Percentiles rank a stretch among this genome's conserved stretches.
Evolutionary conservation across 2,797 vertebrate species (phyloP).

Genomic region (Poeciliopsis turneri): DNA sequence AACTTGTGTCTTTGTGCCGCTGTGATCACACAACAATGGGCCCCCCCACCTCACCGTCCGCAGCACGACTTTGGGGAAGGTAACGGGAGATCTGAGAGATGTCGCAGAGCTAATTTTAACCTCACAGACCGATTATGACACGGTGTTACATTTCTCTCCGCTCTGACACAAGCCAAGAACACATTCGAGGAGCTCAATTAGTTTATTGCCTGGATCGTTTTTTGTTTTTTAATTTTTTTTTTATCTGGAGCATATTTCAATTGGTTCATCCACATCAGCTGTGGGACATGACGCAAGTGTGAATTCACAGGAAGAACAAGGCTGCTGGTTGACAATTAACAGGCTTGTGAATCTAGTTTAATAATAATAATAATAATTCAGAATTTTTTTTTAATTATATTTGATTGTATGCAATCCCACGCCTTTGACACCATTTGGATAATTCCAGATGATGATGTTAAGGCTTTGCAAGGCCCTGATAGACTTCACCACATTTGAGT

Average conservation of each 20-base stretch:
- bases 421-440: neutral
- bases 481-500: neutral
- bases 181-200: constrained; percentile 53
- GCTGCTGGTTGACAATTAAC: constrained; percentile 56
- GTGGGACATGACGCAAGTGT: constrained; percentile 51
- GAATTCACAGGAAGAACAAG: constrained; percentile 40
- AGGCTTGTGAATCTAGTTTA: constrained; percentile 35
- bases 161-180: constrained; percentile 38
- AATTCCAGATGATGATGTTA: neutral
- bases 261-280: constrained; percentile 34
- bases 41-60: constrained; percentile 37
- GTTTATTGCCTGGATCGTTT: constrained; percentile 42
- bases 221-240: neutral
- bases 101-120: constrained; percentile 68
- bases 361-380: too few species aligned
- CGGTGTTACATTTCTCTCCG: constrained; percentile 64
- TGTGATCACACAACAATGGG: constrained; percentile 70
- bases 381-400: neutral
- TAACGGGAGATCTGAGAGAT: constrained; percentile 67
- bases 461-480: neutral
- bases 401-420: neutral
- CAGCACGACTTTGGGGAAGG: constrained; percentile 64
- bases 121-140: constrained; percentile 60
- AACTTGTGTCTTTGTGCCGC: constrained; percentile 66
- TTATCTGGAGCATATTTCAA: constrained; percentile 50